Base-by-base conservation (phyloP, 2,113 vertebrate genomes). In the Coptodon bakossiorum region DNA sequence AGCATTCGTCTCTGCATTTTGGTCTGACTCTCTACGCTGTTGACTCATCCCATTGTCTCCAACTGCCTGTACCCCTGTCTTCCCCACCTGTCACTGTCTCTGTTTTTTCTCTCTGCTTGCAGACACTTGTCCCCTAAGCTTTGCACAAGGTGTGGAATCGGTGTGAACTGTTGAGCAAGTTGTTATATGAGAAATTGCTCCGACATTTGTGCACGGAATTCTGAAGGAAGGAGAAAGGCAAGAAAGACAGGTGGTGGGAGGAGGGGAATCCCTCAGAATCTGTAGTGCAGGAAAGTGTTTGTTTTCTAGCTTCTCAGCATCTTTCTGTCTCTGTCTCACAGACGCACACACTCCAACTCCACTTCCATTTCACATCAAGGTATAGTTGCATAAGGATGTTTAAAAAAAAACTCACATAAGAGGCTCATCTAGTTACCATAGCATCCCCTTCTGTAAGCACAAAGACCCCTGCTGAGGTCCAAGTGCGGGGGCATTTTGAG, bases 341-440 rank as follows among this genome's bases (percentile, higher is more conserved):
- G 31, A 22, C 8, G 9, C 22, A 79, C 68, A 81, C 66, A 73
- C 7, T 57, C 31, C 22, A 71, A 52, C 61, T 85, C 27, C 16
- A 19, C 31, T 71, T 81, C 19, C 38, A 22, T 78, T 57, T 63
- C 12, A 76, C 73, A 71, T 89, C 31, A 59, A 82, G 66, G 57
- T 86, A 73, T 48, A 48, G 7, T 10, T 71, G 54, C n/a, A 53
- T 36, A 63, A 3, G 13, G 59, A 29, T 34, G 27, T 59, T 66
- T 66, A 66, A 10, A 53, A 48, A 24, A 76, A 86, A 85, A 43
- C 83, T 52, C 45, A 31, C 50, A 59, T n/a, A 53, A 54, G 63
- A 84, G 81, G 81, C 66, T 54, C 7, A 61, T 90, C 48, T 76
- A 61, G 93, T 94, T 93, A 87, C 91, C 91, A 94, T 94, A 88